phyloP scores from a whole-genome alignment of 1,140 invertebrate species.

The Pseudomyrmex flavicornis region DNA sequence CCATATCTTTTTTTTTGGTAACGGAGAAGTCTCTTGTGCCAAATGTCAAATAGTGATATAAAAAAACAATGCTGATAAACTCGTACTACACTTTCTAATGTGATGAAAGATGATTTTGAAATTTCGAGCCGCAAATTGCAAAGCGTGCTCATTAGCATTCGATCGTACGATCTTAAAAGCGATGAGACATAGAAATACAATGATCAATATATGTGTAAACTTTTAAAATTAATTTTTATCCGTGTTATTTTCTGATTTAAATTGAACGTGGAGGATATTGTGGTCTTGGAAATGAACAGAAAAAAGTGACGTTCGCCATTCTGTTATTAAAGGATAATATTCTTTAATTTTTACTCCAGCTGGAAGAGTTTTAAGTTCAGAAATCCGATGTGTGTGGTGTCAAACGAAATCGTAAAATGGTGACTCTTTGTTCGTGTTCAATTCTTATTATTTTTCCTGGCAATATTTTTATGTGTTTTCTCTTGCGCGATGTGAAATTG shows the following conservation, averaged over 20 bases:
- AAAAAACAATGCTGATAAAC: no score
- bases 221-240: no score
- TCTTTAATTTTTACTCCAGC: no score
- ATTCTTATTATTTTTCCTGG: not conserved
- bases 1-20: not conserved
- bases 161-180: not conserved
- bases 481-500: not conserved
- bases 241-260: no score
- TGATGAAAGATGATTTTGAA: slow-evolving; percentile 7
- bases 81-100: not conserved
- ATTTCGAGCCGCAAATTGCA: not conserved
- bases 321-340: no score
- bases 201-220: no score
- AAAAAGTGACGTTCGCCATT: no score
- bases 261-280: no score
- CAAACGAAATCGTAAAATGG: not conserved
- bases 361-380: no score
- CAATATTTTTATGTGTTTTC: not conserved
- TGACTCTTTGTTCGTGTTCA: not conserved
- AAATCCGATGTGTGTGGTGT: not conserved
- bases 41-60: not conserved
- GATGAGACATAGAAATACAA: not conserved
- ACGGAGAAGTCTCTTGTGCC: not conserved
- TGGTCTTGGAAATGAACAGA: no score
- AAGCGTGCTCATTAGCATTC: not conserved